A percentile compares a stretch with the other conserved stretches of the same genome.
Evolutionary conservation across 2,888 invertebrate genomes (phyloP).

Genomic region (Eumerus sabulonum): DNA sequence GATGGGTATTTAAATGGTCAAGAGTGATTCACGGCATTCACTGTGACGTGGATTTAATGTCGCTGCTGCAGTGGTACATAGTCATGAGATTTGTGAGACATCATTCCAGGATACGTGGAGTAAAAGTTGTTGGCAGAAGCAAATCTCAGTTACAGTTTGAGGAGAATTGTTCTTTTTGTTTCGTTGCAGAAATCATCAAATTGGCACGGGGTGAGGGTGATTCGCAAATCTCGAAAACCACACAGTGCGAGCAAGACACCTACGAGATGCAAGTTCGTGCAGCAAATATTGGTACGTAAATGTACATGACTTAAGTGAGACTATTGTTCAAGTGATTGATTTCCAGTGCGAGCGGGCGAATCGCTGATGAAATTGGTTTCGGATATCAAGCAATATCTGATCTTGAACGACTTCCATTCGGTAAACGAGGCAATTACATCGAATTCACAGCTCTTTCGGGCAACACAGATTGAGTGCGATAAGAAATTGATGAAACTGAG

Average conservation of each 20-base stretch:
- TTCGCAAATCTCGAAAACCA: conserved; percentile 92
- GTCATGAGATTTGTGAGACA: conserved; percentile 27
- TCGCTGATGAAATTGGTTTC: conserved; percentile 98
- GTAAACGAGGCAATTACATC: conserved; percentile 98
- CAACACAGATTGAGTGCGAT: conserved; percentile 95
- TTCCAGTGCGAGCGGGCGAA: conserved; percentile 94
- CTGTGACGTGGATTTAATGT: conserved; percentile 46
- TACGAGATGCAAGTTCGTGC: conserved; percentile 98
- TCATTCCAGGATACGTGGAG: conserved; percentile 54
- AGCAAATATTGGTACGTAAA: conserved; percentile 87
- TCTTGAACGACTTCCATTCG: conserved; percentile 98
- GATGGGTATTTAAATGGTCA: conserved; percentile 16
- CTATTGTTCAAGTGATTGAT: neutral
- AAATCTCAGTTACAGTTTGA: conserved; percentile 43
- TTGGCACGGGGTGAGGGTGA: conserved; percentile 94
- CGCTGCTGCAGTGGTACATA: neutral
- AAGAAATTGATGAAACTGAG: conserved; percentile 93
- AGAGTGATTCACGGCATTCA: conserved; percentile 9
- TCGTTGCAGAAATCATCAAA: conserved; percentile 89
- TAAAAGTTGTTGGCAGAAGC: conserved; percentile 44
- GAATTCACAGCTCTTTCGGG: conserved; percentile 92
- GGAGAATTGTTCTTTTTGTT: neutral
- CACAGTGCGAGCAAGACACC: conserved; percentile 96
- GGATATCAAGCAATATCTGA: conserved; percentile 98
- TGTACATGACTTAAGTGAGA: neutral